phyloP scores from a whole-genome alignment of 2,888 invertebrate genomes.

The Coelogynopora nodosa region DNA sequence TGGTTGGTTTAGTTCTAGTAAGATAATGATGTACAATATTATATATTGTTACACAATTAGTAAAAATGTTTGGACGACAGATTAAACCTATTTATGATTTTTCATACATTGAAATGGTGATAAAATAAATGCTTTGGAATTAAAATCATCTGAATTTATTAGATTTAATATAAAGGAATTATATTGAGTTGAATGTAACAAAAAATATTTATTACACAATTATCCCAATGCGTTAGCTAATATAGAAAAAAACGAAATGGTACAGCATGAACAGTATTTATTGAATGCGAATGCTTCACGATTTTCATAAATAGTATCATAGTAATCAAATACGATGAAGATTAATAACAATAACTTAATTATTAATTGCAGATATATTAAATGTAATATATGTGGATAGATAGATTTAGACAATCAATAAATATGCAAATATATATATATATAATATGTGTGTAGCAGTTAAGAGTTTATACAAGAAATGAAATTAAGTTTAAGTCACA shows the following conservation, averaged over 20 bases:
- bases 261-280: slow-evolving; percentile 23
- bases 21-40: too few species aligned
- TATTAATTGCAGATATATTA: slow-evolving; percentile 10
- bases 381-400: not conserved
- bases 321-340: slow-evolving; percentile 18
- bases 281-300: slow-evolving; percentile 19
- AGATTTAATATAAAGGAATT: too few species aligned
- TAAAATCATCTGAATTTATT: too few species aligned
- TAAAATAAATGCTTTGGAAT: too few species aligned
- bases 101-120: too few species aligned
- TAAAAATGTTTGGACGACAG: too few species aligned
- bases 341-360: slow-evolving; percentile 6
- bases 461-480: not conserved
- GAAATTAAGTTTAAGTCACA: slow-evolving; percentile 13
- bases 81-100: too few species aligned
- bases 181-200: too few species aligned
- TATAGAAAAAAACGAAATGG: not conserved
- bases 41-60: too few species aligned
- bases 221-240: too few species aligned
- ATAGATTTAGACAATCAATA: not conserved
- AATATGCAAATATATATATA: slow-evolving; percentile 24
- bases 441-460: slow-evolving; percentile 20
- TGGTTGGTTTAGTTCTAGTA: too few species aligned
- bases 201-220: too few species aligned
- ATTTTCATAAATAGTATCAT: not conserved